These are phyloP conservation scores for Danionella cerebrum DNA, from an alignment of 2,113 vertebrate genomes.

Conservation along the genomic window DNA sequence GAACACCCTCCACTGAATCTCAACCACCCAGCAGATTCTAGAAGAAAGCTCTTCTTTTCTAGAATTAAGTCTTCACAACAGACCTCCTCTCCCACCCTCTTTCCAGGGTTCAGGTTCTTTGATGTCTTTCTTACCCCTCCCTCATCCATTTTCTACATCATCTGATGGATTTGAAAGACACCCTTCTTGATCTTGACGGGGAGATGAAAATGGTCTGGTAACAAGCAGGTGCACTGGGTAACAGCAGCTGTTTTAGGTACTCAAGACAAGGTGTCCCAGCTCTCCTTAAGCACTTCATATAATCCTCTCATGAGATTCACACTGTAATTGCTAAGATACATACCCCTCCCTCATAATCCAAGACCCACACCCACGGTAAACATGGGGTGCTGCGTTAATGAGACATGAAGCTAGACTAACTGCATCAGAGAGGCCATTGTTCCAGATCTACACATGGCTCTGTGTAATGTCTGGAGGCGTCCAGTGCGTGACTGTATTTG, in stretches of 20 bases:
- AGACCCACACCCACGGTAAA: conserved; percentile 66
- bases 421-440: conserved; percentile 54
- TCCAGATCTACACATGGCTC: conserved; percentile 10
- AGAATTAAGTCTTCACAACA: conserved; percentile 15
- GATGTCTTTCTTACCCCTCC: conserved; percentile 25
- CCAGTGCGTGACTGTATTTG: not conserved
- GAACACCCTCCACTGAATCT: conserved; percentile 32
- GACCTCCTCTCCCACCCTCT: conserved; percentile 36
- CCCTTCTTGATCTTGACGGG: conserved; percentile 62
- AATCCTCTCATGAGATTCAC: conserved; percentile 83
- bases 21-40: conserved; percentile 35
- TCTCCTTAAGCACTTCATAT: conserved; percentile 74
- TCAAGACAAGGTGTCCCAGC: conserved; percentile 62
- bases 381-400: conserved; percentile 63
- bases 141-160: conserved; percentile 10
- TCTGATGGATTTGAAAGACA: conserved; percentile 44
- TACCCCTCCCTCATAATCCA: conserved; percentile 57
- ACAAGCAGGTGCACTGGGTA: conserved; percentile 76
- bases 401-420: conserved; percentile 58
- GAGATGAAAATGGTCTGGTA: conserved; percentile 73
- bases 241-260: conserved; percentile 78
- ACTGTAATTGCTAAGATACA: conserved; percentile 79
- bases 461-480: not conserved
- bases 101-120: conserved; percentile 7
- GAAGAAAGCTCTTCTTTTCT: conserved; percentile 35